phyloP scores from a whole-genome alignment of 2,797 vertebrate species.

The Sebastiscus albofasciatus region DNA sequence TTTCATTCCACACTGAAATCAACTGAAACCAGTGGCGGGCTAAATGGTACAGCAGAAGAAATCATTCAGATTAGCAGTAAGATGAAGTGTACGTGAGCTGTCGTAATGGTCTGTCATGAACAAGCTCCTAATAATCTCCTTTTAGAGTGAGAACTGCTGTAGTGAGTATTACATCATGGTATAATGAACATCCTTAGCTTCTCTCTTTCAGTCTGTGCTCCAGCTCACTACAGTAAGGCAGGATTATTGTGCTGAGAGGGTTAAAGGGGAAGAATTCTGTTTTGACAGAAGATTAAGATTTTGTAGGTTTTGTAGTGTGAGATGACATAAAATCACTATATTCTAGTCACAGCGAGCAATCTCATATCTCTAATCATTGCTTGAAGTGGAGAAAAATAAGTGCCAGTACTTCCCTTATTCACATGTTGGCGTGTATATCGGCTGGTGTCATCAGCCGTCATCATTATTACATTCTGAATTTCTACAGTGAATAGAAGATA shows the following conservation, averaged over 20 bases:
- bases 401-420: too few relatives aligned
- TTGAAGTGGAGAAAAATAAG: too few relatives aligned
- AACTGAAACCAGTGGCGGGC: background rate
- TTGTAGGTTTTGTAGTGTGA: background rate
- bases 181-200: background rate
- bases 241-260: background rate
- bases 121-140: constrained; percentile 4
- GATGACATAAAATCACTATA: background rate
- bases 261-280: background rate
- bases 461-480: too few relatives aligned
- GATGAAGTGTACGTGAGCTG: background rate
- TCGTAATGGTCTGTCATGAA: background rate
- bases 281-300: background rate
- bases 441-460: too few relatives aligned
- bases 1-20: background rate
- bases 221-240: background rate
- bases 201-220: background rate
- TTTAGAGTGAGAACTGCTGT: background rate
- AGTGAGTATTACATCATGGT: background rate
- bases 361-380: background rate
- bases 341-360: background rate
- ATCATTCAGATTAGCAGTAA: background rate
- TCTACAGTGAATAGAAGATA: fast-evolving
- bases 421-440: too few relatives aligned
- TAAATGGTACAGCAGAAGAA: background rate